Base-by-base conservation (phyloP, 2,113 vertebrate genomes). In the Prolemur simus region DNA sequence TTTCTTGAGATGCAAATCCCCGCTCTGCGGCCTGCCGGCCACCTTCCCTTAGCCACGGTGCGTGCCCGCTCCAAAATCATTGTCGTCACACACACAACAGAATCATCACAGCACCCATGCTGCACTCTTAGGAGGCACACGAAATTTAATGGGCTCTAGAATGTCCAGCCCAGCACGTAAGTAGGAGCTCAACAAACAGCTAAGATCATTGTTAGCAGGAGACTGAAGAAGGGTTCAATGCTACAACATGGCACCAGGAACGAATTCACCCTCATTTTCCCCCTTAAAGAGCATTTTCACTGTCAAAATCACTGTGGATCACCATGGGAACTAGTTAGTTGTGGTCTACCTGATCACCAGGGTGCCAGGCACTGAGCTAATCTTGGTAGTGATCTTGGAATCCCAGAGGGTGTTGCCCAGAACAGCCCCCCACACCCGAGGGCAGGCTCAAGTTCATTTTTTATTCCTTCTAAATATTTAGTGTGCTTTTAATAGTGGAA, bases 81-180 rank as follows among this genome's bases (percentile, higher is more conserved):
- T 81, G 54, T 71, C 69, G 64, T 85, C 42, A 2, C 2, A 20
- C 18, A 3, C 32, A 29, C 18, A 89, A 42, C 0, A 54, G 54
- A 39, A 45, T 9, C 2, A 13, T 21, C 45, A 20, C 6, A 0
- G 23, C 3, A 23, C 37, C 37, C 25, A 0, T 0, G 25, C 1
- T 66, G 11, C 20, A 25, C 34, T 14, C 2, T 60, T 21, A 5
- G 3, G 17, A 47, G 29, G 21, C 64, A 4, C 10, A 25, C 7
- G 3, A 8, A 12, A n/a, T 11, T 52, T 39, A 1, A 21, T 0
- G 42, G 68, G 34, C 32, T 78, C 27, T 5, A 7, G 37, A 32
- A 17, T 18, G 52, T 39, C 25, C 56, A 39, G 29, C 56, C 66
- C 49, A 21, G 85, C 71, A 3, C 15, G 49, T 0, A 14, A 42